Base-by-base conservation (phyloP, 2,888 invertebrate species). In the Melieria picta region DNA sequence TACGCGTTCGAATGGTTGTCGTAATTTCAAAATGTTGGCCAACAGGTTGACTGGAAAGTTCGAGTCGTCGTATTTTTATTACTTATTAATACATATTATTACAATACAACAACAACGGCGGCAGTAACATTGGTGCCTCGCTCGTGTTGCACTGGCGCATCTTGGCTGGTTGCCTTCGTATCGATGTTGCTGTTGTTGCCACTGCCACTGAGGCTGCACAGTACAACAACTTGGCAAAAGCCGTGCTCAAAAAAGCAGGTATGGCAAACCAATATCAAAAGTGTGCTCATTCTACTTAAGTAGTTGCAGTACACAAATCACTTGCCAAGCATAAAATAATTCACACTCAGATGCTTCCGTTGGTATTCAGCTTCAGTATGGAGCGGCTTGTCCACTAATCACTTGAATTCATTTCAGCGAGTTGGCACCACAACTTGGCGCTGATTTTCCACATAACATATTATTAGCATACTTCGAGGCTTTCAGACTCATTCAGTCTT, bases 31-130 rank as follows among this genome's bases (percentile, higher is more conserved):
- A 57, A 70, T 45, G 13, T 65, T 72, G 68, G 69, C 62, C 66
- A 72, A 71, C 73, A 69, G 73, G 66, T 75, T 69, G 67, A 66
- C 67, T 63, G 63, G 62, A 62, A 69, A 48, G 65, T 65, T 69
- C 65, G 63, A 63, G 62, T 65, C 52, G 62, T 58, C 56, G 69
- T 77, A 73, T 78, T 76, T 79, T 76, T 79, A 79, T 78, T 78
- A 77, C 72, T 71, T 68, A 62, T 47, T 55, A 45, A 65, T 65
- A n/a, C 52, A 30, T 7, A 4, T 52, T 55, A 55, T 45, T 45
- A n/a, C 43, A 46, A 55, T 45, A 66, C 47, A 58, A 16, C 30
- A 56, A 56, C 13, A 56, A 56, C 4, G 10, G 30, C 4, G 30
- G 30, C 13, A 30, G 43, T 9, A 11, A 60, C 71, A 76, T 72